Percentiles rank a stretch among this genome's conserved stretches.
Conservation (phyloP, 2,888 invertebrate genomes). For the Salticus scenicus region DNA sequence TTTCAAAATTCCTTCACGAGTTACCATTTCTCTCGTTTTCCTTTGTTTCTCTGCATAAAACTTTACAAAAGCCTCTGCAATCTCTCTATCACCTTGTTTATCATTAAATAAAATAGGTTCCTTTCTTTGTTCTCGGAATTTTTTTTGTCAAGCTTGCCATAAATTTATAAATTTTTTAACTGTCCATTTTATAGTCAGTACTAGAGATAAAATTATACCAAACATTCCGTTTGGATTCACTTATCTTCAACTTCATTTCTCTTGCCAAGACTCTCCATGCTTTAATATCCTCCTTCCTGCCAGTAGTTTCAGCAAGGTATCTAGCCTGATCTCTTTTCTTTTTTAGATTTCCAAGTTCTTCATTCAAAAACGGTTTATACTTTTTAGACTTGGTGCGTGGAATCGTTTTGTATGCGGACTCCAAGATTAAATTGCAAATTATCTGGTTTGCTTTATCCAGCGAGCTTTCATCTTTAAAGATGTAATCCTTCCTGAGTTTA, state of each 20-base stretch:
- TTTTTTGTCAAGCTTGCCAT: neutral
- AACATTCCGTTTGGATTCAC: neutral
- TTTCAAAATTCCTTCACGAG: neutral
- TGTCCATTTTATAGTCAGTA: slow-evolving; percentile 3
- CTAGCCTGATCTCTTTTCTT: slow-evolving; percentile 4
- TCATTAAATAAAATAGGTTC: neutral
- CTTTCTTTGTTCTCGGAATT: neutral
- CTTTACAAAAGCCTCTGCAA: neutral
- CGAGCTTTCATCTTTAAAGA: neutral
- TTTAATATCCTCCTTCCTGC: neutral
- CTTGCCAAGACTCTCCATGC: neutral
- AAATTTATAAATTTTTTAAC: neutral
- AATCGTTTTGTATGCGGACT: neutral
- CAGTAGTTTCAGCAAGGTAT: slow-evolving; percentile 2
- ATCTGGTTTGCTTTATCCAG: neutral
- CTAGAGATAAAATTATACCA: neutral
- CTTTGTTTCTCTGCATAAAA: neutral
- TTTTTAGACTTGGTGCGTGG: slow-evolving; percentile 3
- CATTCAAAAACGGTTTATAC: slow-evolving; percentile 6
- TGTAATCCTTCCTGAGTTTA: neutral
- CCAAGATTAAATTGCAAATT: neutral
- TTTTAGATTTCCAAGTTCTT: neutral
- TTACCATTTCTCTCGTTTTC: neutral
- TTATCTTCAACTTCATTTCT: neutral
- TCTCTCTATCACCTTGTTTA: neutral